Evolutionary conservation across 1,140 invertebrate species (phyloP).

Genomic region (Araneus ventricosus): DNA sequence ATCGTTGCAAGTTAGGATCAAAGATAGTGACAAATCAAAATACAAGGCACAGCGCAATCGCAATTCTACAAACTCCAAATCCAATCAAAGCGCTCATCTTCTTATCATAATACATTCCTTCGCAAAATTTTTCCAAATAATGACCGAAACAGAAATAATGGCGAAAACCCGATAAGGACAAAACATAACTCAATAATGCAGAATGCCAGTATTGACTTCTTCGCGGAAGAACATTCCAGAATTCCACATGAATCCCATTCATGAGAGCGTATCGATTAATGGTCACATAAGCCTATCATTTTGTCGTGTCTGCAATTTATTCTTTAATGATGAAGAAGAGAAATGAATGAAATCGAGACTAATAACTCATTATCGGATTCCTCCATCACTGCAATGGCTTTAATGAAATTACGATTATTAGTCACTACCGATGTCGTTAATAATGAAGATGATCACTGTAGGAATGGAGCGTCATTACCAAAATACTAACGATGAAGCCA

Average conservation of each 20-base stretch:
- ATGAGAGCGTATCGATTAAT: neutral
- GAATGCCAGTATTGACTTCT: neutral
- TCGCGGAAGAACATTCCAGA: neutral
- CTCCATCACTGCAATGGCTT: neutral
- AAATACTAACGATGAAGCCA: neutral
- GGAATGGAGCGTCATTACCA: slow-evolving; percentile 14
- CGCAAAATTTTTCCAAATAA: no score
- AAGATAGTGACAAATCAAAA: no score
- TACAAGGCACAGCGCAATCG: no score
- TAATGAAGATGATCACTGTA: slow-evolving; percentile 2
- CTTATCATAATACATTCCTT: no score
- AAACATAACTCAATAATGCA: neutral
- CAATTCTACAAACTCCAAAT: no score
- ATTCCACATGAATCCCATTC: neutral
- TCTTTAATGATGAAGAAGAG: slow-evolving; percentile 20
- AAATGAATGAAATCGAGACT: slow-evolving; percentile 43
- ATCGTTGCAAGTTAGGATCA: no score
- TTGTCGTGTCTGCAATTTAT: neutral
- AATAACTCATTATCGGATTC: slow-evolving; percentile 60
- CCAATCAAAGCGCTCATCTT: no score
- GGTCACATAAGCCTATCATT: slow-evolving; percentile 26
- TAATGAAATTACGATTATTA: slow-evolving; percentile 62
- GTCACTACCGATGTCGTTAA: slow-evolving; percentile 46
- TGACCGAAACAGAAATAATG: no score
- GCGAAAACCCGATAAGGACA: neutral